phyloP scores from a whole-genome alignment of 2,888 invertebrate genomes.

The Ernsta delagoae region DNA sequence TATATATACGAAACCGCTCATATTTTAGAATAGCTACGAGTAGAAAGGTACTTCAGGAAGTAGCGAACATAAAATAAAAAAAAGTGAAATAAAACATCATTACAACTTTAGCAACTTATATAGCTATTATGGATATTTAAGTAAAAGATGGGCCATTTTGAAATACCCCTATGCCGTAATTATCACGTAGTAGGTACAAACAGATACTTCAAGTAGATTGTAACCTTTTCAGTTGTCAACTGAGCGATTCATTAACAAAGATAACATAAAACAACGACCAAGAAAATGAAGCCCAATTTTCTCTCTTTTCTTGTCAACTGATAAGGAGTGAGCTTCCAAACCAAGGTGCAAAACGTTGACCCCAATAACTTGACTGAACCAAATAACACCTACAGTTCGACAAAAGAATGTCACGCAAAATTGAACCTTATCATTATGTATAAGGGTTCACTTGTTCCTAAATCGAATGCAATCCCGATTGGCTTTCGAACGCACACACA shows the following conservation, averaged over 20 bases:
- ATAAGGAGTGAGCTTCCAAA: slow-evolving; percentile 67
- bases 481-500: slow-evolving; percentile 18
- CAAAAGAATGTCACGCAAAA: slow-evolving; percentile 37
- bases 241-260: slow-evolving; percentile 4
- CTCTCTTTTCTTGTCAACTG: slow-evolving; percentile 70
- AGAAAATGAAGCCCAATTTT: slow-evolving; percentile 50
- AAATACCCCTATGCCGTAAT: too few relatives aligned
- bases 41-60: too few relatives aligned
- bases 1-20: too few relatives aligned
- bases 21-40: too few relatives aligned
- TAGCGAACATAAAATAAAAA: too few relatives aligned
- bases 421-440: slow-evolving; percentile 36
- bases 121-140: too few relatives aligned
- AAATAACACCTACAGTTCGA: slow-evolving; percentile 25
- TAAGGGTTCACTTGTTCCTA: slow-evolving; percentile 40
- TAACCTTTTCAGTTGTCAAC: slow-evolving; percentile 20
- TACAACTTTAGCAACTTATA: too few relatives aligned
- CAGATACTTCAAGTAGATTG: neutral
- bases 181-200: too few relatives aligned
- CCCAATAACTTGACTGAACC: slow-evolving; percentile 55
- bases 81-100: too few relatives aligned
- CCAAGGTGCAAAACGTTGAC: slow-evolving; percentile 79
- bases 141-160: too few relatives aligned
- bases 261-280: slow-evolving; percentile 7
- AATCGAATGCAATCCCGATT: neutral